Base-by-base conservation (phyloP, 2,113 vertebrate genomes). In the Haliaeetus leucogaster region DNA sequence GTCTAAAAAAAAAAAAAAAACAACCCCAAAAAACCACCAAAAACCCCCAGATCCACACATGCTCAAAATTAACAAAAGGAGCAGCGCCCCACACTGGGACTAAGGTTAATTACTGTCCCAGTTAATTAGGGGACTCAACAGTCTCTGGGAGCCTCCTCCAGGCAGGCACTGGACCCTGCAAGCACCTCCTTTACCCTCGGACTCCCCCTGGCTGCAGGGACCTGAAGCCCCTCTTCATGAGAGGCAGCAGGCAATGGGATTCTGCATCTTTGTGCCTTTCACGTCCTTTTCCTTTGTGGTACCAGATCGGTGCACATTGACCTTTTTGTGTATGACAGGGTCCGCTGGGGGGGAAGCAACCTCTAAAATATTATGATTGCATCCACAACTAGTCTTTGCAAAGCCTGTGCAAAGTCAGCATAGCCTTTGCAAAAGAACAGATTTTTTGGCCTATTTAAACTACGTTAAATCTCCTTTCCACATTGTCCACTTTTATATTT, bases 241-340 rank as follows among this genome's bases (percentile, higher is more conserved):
- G 40, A 52, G 23, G 26, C 5, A 38, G 27, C 55, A 78, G 67
- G 66, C 68, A 66, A n/a, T 20, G 48, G 27, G 3, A 56, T 5
- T 6, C 72, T 16, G 16, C 1, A 0, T 1, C 5, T 80, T 30
- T 68, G 62, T 72, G 58, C 58, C 67, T 67, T 82, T 72, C 38
- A 3, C 4, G 14, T 13, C 36, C 55, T 70, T 34, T 1, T 1
- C 16, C 38, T 20, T 26, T 19, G 68, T 47, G 40, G 29, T 10
- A 62, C 30, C 17, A 26, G n/a, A 1, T 3, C 40, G 36, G 30
- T 26, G 32, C 4, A 11, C 36, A 1, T 1, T 13, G 36, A 19
- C 3, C 29, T 68, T 56, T 58, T 10, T 26, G 45, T 8, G 22
- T 7, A 14, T 0, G 8, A 26, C n/a, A 36, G 63, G 13, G 7